Evolutionary conservation across 2,888 invertebrate genomes (phyloP).

Genomic region (Mesorhabditis spiculigera): DNA sequence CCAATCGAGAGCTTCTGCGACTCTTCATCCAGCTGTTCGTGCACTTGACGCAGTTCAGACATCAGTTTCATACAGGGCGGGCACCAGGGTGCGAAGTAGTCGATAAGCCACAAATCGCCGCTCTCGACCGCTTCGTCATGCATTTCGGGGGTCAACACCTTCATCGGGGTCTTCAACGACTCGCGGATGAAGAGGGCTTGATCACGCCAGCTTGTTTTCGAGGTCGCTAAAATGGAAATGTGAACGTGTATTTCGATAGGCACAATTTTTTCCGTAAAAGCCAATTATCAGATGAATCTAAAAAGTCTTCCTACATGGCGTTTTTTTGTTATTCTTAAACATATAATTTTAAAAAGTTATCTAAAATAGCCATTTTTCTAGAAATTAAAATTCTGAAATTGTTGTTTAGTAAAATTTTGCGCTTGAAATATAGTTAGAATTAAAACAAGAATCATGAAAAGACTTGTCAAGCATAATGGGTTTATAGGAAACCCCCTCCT

Average conservation of each 20-base stretch:
- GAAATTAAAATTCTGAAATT: too few species aligned
- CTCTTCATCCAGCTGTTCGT: constrained; percentile 59
- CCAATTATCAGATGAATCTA: too few species aligned
- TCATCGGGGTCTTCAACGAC: neutral
- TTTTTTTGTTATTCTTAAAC: too few species aligned
- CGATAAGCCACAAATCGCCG: constrained; percentile 68
- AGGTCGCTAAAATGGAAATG: constrained; percentile 43
- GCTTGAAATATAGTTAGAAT: too few species aligned
- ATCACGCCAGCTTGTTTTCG: neutral
- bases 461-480: too few species aligned
- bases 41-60: constrained; percentile 71
- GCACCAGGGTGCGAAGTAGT: constrained; percentile 78
- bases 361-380: too few species aligned
- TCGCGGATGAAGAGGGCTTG: neutral
- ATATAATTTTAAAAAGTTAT: too few species aligned
- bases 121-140: constrained; percentile 48
- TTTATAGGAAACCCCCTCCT: too few species aligned
- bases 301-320: too few species aligned
- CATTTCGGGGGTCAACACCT: constrained; percentile 59
- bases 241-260: constrained; percentile 4
- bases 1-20: constrained; percentile 33
- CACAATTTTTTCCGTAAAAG: neutral
- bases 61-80: constrained; percentile 73
- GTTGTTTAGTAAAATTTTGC: too few species aligned
- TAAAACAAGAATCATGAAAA: too few species aligned